Base-by-base conservation (phyloP, 2,888 invertebrate species). In the Drosophila yooni region DNA sequence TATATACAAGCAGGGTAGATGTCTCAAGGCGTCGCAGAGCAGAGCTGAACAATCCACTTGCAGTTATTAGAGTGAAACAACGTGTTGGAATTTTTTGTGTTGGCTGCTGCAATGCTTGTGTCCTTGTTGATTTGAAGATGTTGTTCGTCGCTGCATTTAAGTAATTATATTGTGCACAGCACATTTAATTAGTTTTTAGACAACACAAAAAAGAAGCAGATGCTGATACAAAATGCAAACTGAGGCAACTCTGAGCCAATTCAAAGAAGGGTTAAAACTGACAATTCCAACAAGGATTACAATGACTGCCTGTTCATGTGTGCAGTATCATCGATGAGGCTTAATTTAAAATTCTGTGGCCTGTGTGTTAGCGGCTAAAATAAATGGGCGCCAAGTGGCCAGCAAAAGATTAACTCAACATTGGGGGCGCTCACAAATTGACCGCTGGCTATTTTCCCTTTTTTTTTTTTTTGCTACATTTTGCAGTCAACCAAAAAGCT, bases 401-500 rank as follows among this genome's bases (percentile, higher is more conserved):
- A 29, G 48, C 40, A 10, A 70, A 70, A 63, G 66, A 81, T 83
- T 71, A 70, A 66, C 54, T 50, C 83, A 11, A 38, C 13, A 38
- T 27, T 6, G 25, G 31, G 38, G 34, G 61, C 38, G 63, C 52
- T 36, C 33, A 33, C 54, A 68, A 61, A 72, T 60, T 74, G 70
- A 73, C 68, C 66, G 48, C 66, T 59, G 64, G 10, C 52, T 64
- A 53, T 56, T 67, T 43, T 34, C 5, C 5, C 13, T 21, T 43
- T 40, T 38, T 38, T n/a, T 40, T n/a, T n/a, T n/a, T 43, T 63
- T 57, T 57, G 65, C 38, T 62, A 58, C 61, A 64, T 66, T 76
- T 76, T 73, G 72, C 69, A 83, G 87, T 79, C 87, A 86, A 83
- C 87, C 79, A 76, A 83, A 46, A 86, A 74, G 75, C 64, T 63